A percentile compares a stretch with the other conserved stretches of the same genome.
Conservation (phyloP, 37 sponge, comb jelly and placozoan species). For the Ephydatia muelleri region DNA sequence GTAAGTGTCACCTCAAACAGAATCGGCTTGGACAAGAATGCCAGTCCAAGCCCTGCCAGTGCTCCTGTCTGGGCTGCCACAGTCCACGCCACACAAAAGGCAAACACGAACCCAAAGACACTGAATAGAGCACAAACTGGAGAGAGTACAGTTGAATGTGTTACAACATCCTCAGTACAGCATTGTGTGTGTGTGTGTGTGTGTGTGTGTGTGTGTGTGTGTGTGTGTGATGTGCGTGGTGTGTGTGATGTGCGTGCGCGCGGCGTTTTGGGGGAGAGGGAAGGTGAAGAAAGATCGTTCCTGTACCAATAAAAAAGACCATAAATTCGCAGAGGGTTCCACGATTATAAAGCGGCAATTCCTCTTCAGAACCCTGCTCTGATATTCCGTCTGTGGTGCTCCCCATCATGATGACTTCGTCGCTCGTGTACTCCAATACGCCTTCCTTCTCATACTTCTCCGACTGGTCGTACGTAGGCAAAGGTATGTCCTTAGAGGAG, state of each 20-base stretch:
- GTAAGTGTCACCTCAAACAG: slow-evolving; percentile 51
- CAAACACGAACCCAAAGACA: slow-evolving; percentile 70
- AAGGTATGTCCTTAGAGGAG: slow-evolving; percentile 16
- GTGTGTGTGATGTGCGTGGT: too few species aligned
- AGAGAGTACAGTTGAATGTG: neutral
- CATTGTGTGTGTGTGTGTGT: neutral
- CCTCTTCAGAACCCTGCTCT: neutral
- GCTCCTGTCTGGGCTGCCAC: slow-evolving; percentile 77
- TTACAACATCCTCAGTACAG: neutral
- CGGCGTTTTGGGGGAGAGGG: too few species aligned
- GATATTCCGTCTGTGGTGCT: neutral
- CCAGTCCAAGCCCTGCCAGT: slow-evolving; percentile 77
- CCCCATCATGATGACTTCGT: neutral
- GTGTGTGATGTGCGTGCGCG: too few species aligned
- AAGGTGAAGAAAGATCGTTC: too few species aligned
- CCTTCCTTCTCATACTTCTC: slow-evolving; percentile 67
- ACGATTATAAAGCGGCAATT: neutral
- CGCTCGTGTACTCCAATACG: slow-evolving; percentile 16
- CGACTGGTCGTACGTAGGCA: slow-evolving; percentile 65
- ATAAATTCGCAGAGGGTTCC: slow-evolving; percentile 44
- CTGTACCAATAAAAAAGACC: slow-evolving; percentile 53
- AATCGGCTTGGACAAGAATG: slow-evolving; percentile 55
- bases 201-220: too few species aligned
- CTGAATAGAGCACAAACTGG: slow-evolving; percentile 67
- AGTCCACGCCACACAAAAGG: slow-evolving; percentile 66